Percentiles rank a stretch among this genome's conserved stretches.
phyloP scores from a whole-genome alignment of 2,113 vertebrate genomes.

The Brachypteracias leptosomus region DNA sequence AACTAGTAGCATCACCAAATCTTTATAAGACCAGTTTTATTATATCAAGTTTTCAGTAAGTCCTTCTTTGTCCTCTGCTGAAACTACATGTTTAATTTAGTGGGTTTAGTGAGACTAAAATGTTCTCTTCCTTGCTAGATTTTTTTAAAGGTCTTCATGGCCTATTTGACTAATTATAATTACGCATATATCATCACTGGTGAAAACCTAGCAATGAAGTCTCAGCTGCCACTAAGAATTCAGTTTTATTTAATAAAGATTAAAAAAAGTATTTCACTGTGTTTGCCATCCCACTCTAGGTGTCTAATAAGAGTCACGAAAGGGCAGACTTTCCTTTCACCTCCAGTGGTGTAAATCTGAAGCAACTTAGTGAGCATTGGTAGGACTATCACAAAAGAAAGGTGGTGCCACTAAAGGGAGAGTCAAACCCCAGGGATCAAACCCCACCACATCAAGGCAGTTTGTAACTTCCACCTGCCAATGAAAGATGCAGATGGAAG shows the following conservation, averaged over 20 bases:
- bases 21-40: slow-evolving; percentile 24
- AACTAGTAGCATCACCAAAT: background rate
- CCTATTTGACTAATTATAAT: slow-evolving; percentile 38
- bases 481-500: background rate
- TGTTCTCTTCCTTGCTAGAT: background rate
- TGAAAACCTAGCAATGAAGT: background rate
- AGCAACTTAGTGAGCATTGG: fast-evolving
- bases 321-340: background rate
- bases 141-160: slow-evolving; percentile 22
- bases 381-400: background rate
- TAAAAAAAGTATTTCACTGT: background rate
- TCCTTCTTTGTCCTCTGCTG: slow-evolving; percentile 27
- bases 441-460: fast-evolving
- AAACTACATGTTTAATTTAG: background rate
- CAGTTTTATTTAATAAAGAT: background rate
- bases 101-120: slow-evolving; percentile 5
- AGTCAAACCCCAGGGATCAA: background rate
- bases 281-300: background rate
- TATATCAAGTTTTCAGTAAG: slow-evolving; percentile 24
- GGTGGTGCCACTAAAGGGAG: background rate
- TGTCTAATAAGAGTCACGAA: background rate
- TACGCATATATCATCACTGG: slow-evolving; percentile 21
- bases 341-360: background rate
- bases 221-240: background rate
- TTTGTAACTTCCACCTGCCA: background rate